These are phyloP conservation scores for Ceriagrion tenellum DNA, from an alignment of 2,888 invertebrate species.

Conservation along the genomic window DNA sequence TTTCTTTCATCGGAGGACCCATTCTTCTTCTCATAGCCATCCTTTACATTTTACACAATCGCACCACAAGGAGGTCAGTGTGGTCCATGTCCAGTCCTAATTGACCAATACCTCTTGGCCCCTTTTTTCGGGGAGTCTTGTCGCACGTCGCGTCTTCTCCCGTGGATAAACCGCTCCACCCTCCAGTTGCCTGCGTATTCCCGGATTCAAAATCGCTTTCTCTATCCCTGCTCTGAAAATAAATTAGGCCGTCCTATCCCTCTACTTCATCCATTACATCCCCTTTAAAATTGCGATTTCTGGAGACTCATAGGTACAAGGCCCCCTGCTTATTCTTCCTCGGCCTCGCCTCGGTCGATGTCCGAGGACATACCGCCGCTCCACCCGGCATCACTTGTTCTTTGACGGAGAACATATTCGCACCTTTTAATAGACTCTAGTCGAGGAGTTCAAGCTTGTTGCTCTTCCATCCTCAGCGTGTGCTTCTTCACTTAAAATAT, in stretches of 20 bases:
- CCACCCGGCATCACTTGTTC: not conserved
- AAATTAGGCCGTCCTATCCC: not conserved
- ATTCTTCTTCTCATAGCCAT: constrained; percentile 5
- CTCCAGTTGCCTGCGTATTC: constrained; percentile 31
- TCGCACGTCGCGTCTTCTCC: constrained; percentile 36
- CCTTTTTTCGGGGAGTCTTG: constrained; percentile 37
- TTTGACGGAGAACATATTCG: constrained; percentile 15
- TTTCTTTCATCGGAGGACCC: not conserved
- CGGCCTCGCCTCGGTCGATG: not conserved
- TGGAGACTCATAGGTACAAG: not conserved
- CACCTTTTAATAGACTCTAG: constrained; percentile 41
- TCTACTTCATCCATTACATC: constrained; percentile 32
- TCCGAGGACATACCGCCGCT: not conserved
- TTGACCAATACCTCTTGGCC: constrained; percentile 54
- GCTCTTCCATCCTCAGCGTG: not conserved
- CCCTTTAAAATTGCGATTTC: constrained; percentile 45
- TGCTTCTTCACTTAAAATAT: not conserved
- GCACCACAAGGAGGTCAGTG: constrained; percentile 38
- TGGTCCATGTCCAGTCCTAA: constrained; percentile 36
- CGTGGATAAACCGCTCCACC: constrained; percentile 33
- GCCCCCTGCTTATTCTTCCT: not conserved
- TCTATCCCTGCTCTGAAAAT: not conserved
- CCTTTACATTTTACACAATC: not conserved
- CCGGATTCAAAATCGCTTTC: not conserved
- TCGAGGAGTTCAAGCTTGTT: not conserved